phyloP scores from a whole-genome alignment of 1,140 invertebrate genomes.

The Saccostrea echinata region DNA sequence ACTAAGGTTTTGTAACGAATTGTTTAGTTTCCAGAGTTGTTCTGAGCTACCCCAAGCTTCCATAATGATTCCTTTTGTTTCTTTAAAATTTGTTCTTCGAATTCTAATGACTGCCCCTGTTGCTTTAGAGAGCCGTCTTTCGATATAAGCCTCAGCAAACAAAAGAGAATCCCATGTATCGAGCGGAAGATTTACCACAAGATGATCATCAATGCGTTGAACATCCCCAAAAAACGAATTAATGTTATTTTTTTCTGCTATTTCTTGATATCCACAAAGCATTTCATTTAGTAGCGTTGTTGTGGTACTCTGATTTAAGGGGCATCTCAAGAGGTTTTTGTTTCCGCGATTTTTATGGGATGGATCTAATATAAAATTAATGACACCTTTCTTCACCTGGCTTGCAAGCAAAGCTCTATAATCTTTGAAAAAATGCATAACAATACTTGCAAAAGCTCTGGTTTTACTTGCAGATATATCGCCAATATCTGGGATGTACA shows the following conservation, averaged over 20 bases:
- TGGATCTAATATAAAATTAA: neutral
- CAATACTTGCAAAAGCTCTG: neutral
- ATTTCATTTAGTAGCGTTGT: constrained; percentile 18
- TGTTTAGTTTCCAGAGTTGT: constrained; percentile 19
- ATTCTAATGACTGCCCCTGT: constrained; percentile 39
- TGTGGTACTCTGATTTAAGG: neutral
- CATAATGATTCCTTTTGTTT: constrained; percentile 15
- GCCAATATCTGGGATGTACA: neutral
- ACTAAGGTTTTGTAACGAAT: constrained; percentile 37
- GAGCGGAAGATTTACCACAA: constrained; percentile 38
- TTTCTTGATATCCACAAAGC: constrained; percentile 40
- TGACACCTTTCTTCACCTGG: neutral
- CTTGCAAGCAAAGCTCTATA: neutral
- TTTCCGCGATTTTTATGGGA: neutral
- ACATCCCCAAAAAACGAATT: constrained; percentile 32
- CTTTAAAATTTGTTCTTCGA: constrained; percentile 29
- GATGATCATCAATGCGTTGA: constrained; percentile 1
- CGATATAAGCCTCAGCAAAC: constrained; percentile 37
- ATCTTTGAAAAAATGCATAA: constrained; percentile 15
- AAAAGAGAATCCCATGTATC: constrained; percentile 40
- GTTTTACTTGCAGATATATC: neutral
- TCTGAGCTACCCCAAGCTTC: constrained; percentile 39
- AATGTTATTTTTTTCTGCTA: constrained; percentile 32
- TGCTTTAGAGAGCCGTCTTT: constrained; percentile 12
- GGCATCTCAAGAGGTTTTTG: neutral